phyloP scores from a whole-genome alignment of 2,797 vertebrate species.

The Amazonetta brasiliensis region DNA sequence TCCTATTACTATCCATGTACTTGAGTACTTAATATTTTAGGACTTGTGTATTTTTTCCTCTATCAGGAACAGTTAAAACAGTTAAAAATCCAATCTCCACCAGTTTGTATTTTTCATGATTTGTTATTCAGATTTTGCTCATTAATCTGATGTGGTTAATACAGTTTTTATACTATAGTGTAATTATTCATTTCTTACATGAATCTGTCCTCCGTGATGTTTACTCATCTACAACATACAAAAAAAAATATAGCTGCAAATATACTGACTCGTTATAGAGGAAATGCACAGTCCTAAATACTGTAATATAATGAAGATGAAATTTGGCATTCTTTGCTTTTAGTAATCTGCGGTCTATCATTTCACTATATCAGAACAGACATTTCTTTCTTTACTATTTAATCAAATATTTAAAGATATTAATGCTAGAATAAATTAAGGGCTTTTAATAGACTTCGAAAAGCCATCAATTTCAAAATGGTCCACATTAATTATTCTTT shows the following conservation, averaged over 20 bases:
- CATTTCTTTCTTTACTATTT: constrained; percentile 36
- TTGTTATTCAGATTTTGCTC: background rate
- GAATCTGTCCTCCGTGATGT: constrained; percentile 17
- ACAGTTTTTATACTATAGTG: background rate
- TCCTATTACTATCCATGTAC: background rate
- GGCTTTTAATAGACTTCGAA: constrained; percentile 28
- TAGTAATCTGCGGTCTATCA: constrained; percentile 30
- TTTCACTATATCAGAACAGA: constrained; percentile 14
- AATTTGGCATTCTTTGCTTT: constrained; percentile 46
- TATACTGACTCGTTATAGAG: background rate
- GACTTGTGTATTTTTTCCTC: background rate
- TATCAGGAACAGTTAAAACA: background rate
- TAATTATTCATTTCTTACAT: background rate
- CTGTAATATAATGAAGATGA: background rate
- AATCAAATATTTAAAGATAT: constrained; percentile 49
- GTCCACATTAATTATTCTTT: constrained; percentile 32
- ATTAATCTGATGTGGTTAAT: background rate
- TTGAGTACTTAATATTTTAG: background rate
- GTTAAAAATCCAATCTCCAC: background rate
- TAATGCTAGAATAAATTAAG: constrained; percentile 30
- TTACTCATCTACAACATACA: background rate
- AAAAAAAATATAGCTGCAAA: background rate
- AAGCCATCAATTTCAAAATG: background rate
- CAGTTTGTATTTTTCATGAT: background rate
- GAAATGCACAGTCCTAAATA: background rate